These are phyloP conservation scores for Pseudochaenichthys georgianus DNA, from an alignment of 2,797 vertebrate genomes.

Conservation along the genomic window DNA sequence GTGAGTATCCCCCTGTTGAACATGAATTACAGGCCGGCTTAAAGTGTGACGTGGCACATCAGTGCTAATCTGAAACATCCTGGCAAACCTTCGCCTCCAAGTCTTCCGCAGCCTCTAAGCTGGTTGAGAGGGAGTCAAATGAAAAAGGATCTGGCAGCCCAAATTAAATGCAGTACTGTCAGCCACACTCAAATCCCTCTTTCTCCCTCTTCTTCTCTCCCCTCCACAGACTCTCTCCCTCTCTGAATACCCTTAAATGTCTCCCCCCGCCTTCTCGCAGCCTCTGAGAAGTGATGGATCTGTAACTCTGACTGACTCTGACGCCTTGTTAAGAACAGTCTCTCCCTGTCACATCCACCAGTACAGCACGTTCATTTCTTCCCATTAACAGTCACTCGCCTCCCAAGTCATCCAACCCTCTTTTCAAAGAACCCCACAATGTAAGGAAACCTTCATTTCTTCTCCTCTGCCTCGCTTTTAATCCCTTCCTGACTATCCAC, in stretches of 20 bases:
- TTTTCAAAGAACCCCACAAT: conserved; percentile 71
- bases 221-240: conserved; percentile 77
- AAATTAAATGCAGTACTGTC: conserved; percentile 86
- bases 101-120: conserved; percentile 82
- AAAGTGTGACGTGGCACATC: conserved; percentile 83
- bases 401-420: conserved; percentile 72
- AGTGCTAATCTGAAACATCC: conserved; percentile 83
- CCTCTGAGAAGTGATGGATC: conserved; percentile 85
- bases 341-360: conserved; percentile 86
- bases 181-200: conserved; percentile 81
- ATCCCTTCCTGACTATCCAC: conserved; percentile 81
- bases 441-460: conserved; percentile 75
- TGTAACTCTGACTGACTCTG: conserved; percentile 86
- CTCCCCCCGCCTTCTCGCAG: too few species aligned
- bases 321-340: conserved; percentile 87
- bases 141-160: conserved; percentile 85
- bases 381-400: conserved; percentile 82
- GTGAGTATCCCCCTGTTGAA: conserved; percentile 87
- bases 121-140: conserved; percentile 83
- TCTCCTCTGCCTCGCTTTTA: conserved; percentile 72
- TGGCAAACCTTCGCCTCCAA: conserved; percentile 79
- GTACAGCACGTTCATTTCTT: conserved; percentile 84
- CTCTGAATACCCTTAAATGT: conserved; percentile 82
- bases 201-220: conserved; percentile 77
- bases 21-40: conserved; percentile 84